Percentiles rank a stretch among this genome's conserved stretches.
phyloP scores from a whole-genome alignment of 2,888 invertebrate species.

The Cotesia congregata region DNA sequence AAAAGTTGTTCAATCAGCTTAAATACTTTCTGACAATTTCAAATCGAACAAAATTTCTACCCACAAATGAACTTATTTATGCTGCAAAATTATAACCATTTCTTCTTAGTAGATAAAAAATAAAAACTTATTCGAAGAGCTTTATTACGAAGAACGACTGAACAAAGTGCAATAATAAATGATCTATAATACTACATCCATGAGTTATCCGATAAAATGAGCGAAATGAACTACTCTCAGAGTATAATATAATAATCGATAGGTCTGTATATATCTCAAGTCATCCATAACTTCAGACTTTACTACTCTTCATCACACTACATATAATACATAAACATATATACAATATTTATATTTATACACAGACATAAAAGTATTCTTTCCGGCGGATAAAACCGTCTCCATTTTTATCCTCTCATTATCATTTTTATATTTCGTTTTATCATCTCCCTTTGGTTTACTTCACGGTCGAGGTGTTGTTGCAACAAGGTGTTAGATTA shows the following conservation, averaged over 20 bases:
- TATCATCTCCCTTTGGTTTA: slow-evolving; percentile 28
- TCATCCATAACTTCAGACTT: slow-evolving; percentile 9
- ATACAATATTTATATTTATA: not conserved
- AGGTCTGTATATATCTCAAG: slow-evolving; percentile 21
- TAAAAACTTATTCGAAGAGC: not conserved
- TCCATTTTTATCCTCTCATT: slow-evolving; percentile 38
- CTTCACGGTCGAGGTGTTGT: slow-evolving; percentile 64
- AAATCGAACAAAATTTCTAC: too few relatives aligned
- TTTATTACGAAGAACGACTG: not conserved
- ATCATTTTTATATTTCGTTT: slow-evolving; percentile 25
- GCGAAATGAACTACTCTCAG: slow-evolving; percentile 38
- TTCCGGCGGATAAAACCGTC: slow-evolving; percentile 17
- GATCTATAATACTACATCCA: slow-evolving; percentile 44
- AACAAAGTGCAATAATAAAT: slow-evolving; percentile 37
- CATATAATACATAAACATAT: slow-evolving; percentile 22
- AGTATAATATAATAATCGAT: slow-evolving; percentile 47
- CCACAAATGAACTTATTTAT: too few relatives aligned
- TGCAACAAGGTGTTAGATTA: slow-evolving; percentile 71
- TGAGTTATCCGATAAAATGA: slow-evolving; percentile 49
- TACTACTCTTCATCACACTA: slow-evolving; percentile 16
- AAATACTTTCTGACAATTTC: too few relatives aligned
- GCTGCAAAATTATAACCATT: too few relatives aligned
- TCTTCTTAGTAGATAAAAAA: not conserved
- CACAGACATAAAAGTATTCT: slow-evolving; percentile 26
- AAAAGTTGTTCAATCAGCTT: too few relatives aligned